Evolutionary conservation across 2,888 invertebrate species (phyloP), one percentile per base, ranked within the genome.

Genomic region (Tachina fera): DNA sequence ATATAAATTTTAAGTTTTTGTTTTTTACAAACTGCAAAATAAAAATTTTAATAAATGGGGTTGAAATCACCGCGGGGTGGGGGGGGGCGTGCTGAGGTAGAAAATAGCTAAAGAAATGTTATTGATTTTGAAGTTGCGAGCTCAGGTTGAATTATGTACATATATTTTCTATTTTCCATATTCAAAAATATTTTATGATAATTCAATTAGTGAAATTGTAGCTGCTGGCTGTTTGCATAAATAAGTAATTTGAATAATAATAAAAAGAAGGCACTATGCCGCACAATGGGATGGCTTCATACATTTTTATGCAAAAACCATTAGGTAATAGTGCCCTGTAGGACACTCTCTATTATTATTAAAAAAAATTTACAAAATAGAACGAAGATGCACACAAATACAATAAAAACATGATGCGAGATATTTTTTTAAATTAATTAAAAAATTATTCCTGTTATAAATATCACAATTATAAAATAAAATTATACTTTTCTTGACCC

Each of bases 401-500:
- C 22, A 22, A 22, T 22, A 22, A 22, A 22, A 22, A 22, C 22
- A 22, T 22, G 3, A 22, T 22, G 22, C 3, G 22, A 1, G 22
- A 22, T 3, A 22, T 22, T 22, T 22, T 22, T 2, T 22, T 22
- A 22, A 22, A 22, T 22, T 22, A 22, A 3, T 22, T 22, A 22
- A 22, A 3, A 22, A 22, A 22, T 22, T 22, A 2, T 22, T 22
- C 11, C 13, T n/a, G 9, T 16, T 19, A 19, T 9, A 9, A 22
- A 16, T n/a, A n/a, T n/a, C 53, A 10, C 9, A 19, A 14, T 61
- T 51, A n/a, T n/a, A 51, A 67, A 47, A 47, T 19, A 47, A 63
- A 51, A 1, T 14, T 43, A 39, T n/a, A 49, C 4, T 9, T 1
- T 3, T 1, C 2, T 80, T 88, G 89, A 89, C 89, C 88, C 89